Percentiles rank a stretch among this genome's conserved stretches.
Conservation (phyloP, 2,113 vertebrate genomes). For the Peromyscus maniculatus region DNA sequence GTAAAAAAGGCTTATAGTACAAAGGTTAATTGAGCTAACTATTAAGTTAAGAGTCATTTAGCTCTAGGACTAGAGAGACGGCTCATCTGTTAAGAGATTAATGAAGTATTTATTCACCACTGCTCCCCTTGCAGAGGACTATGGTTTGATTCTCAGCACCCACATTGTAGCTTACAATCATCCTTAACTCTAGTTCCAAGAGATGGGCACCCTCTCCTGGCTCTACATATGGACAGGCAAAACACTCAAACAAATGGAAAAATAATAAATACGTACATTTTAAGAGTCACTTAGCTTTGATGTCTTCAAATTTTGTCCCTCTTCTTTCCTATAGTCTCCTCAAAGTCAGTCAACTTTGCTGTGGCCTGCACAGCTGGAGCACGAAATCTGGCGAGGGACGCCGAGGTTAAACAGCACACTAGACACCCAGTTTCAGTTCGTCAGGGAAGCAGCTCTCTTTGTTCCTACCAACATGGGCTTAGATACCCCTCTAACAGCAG, state of each 20-base stretch:
- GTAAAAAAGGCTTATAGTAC: background rate
- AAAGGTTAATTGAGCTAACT: background rate
- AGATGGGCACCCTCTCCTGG: no score
- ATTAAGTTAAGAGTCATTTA: background rate
- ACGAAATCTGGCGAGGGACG: no score
- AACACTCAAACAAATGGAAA: background rate
- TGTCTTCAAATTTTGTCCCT: background rate
- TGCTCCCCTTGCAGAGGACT: background rate
- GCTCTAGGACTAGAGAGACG: background rate
- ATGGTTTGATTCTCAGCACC: background rate
- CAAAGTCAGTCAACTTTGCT: background rate
- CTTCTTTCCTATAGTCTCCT: rapidly evolving
- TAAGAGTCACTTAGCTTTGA: background rate
- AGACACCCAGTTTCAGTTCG: no score
- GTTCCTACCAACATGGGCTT: no score
- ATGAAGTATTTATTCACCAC: background rate
- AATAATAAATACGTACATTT: background rate
- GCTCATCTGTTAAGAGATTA: background rate
- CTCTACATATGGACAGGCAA: background rate
- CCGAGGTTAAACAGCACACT: no score
- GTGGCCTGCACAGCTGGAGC: no score
- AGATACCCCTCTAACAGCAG: no score
- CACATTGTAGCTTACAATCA: background rate
- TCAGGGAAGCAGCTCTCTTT: no score
- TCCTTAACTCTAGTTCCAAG: background rate